phyloP scores from a whole-genome alignment of 2,113 vertebrate genomes.

The Lepus europaeus region DNA sequence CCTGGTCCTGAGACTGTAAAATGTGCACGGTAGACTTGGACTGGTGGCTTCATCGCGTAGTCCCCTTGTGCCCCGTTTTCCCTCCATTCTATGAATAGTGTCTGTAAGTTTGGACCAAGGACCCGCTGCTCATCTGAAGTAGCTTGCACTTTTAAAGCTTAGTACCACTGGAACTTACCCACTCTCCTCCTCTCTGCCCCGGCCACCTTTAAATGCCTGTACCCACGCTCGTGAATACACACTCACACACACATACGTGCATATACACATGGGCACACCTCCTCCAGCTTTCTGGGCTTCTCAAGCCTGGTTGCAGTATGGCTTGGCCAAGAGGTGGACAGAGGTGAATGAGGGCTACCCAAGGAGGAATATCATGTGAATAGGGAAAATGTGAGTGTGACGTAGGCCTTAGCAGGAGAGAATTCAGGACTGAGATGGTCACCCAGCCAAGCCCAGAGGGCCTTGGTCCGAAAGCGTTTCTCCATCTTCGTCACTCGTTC shows the following conservation, averaged over 20 bases:
- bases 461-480: not conserved
- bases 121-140: not conserved
- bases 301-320: not conserved
- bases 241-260: too few relatives aligned
- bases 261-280: rapidly evolving
- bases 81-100: not conserved
- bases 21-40: not conserved
- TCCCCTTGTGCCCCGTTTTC: not conserved
- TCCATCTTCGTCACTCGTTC: not conserved
- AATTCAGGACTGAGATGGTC: not conserved
- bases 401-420: not conserved
- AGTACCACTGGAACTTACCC: too few relatives aligned
- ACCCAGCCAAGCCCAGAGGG: not conserved
- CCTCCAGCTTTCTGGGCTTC: not conserved
- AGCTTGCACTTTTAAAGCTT: not conserved
- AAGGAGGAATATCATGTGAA: rapidly evolving
- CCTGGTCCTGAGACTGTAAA: not conserved
- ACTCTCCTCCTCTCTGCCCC: not conserved
- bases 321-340: not conserved
- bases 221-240: not conserved
- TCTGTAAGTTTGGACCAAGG: not conserved
- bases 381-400: not conserved
- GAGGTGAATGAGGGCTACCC: not conserved
- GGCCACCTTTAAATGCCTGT: rapidly evolving
- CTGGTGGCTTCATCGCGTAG: not conserved